Evolutionary conservation across 2,113 vertebrate genomes (phyloP).

Genomic region (Piprites chloris): DNA sequence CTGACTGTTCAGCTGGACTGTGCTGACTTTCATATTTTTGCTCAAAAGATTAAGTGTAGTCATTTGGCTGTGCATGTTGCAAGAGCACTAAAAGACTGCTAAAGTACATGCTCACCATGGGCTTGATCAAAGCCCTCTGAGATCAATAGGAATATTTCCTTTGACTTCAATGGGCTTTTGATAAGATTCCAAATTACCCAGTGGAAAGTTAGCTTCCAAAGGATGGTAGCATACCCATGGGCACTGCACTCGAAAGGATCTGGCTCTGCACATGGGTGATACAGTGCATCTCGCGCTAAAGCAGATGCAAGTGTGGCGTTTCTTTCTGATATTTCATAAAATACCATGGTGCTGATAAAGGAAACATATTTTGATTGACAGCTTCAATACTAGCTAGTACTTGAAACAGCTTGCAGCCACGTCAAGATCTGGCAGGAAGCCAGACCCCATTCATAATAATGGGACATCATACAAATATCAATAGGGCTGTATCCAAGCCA

Average conservation of each 20-base stretch:
- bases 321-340: neutral
- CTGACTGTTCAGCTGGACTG: neutral
- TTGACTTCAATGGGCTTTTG: slow-evolving; percentile 48
- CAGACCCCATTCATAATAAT: slow-evolving; percentile 48
- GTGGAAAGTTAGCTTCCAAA: neutral
- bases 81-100: slow-evolving; percentile 38
- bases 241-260: neutral
- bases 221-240: neutral
- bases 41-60: slow-evolving; percentile 7
- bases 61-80: slow-evolving; percentile 23
- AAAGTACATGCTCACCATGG: slow-evolving; percentile 38
- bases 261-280: neutral
- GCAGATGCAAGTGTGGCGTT: neutral
- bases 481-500: slow-evolving; percentile 24
- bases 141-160: slow-evolving; percentile 58
- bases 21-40: neutral
- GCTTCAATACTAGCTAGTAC: neutral
- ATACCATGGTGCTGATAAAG: neutral
- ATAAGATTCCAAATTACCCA: slow-evolving; percentile 41
- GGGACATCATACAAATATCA: slow-evolving; percentile 28
- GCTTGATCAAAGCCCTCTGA: slow-evolving; percentile 59
- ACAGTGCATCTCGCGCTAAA: accelerated
- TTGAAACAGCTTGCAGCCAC: slow-evolving; percentile 21
- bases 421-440: slow-evolving; percentile 38
- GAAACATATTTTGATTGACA: slow-evolving; percentile 30